Percentiles rank a stretch among this genome's conserved stretches.
Evolutionary conservation across 2,888 invertebrate genomes (phyloP).

Genomic region (Cepaea hortensis): DNA sequence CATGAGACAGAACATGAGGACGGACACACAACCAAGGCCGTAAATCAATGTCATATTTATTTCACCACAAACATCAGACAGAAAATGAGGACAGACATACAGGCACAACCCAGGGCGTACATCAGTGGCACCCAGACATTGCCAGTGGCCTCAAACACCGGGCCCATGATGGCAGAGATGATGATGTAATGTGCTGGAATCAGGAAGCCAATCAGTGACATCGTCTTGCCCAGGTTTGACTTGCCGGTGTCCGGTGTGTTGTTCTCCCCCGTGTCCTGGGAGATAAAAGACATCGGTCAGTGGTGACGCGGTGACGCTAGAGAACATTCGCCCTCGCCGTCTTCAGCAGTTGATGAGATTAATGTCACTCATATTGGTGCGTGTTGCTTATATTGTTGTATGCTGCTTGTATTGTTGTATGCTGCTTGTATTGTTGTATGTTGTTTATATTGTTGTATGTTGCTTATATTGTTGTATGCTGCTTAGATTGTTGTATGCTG

Average conservation of each 20-base stretch:
- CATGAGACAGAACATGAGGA: background rate
- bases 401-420: too few species aligned
- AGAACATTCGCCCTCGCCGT: too few species aligned
- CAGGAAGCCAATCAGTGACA: constrained; percentile 29
- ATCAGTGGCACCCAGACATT: constrained; percentile 27
- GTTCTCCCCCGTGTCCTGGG: background rate
- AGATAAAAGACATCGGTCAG: background rate
- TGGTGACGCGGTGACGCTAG: too few species aligned
- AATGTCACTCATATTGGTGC: too few species aligned
- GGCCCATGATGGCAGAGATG: constrained; percentile 7
- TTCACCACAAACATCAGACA: background rate
- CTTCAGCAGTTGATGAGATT: too few species aligned
- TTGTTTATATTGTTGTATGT: too few species aligned
- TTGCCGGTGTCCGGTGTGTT: background rate
- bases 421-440: too few species aligned
- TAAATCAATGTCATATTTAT: background rate
- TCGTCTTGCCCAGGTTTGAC: constrained; percentile 8
- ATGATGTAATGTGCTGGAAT: constrained; percentile 18
- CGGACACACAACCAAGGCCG: background rate
- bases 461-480: too few species aligned
- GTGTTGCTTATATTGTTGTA: too few species aligned
- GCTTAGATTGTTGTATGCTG: too few species aligned
- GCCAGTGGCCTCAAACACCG: background rate
- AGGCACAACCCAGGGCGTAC: background rate
- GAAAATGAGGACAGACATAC: background rate